Base-by-base conservation (phyloP, 2,113 vertebrate genomes). In the Corythornis cristatus region DNA sequence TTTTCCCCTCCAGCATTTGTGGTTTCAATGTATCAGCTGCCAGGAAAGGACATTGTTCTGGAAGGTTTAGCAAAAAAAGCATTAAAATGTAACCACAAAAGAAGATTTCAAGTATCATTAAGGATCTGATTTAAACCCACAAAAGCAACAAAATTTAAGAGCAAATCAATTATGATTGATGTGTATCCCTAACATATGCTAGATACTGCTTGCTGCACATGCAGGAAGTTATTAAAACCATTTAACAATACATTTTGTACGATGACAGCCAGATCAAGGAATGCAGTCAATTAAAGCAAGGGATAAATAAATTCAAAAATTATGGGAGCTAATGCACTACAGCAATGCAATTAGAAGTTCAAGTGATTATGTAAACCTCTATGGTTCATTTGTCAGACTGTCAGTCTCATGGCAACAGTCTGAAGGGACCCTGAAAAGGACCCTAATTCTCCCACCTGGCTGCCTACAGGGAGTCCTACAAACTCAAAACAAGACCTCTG, bases 31-130 rank as follows among this genome's bases (percentile, higher is more conserved):
- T 88, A 95, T 95, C 91, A 93, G 43, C 66, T 2, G 0, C 86
- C 71, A 95, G 92, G 93, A 97, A 95, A 83, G 90, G 91, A 97
- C 93, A 77, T 95, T 87, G 91, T 94, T 96, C 93, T 78, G 88
- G 60, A 80, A 97, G 76, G 53, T 94, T 94, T 94, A 93, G 79
- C 23, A 88, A 86, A 96, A 45, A 94, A 60, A 94, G 45, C 48
- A 88, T 88, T 71, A 75, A 94, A 92, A 95, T 76, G 25, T 66
- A 92, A 83, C 74, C 86, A 92, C 80, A 96, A 94, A 97, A 94
- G 54, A 73, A 90, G 33, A 83, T 17, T 96, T 96, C 61, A 88
- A 94, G 58, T 76, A 90, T 35, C 54, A 93, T 93, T 77, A 93
- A 94, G 92, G 88, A 85, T 93, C 83, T 94, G 79, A 94, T 78